A percentile compares a stretch with the other conserved stretches of the same genome.
Evolutionary conservation across 2,888 invertebrate genomes (phyloP).

Genomic region (Lasioglossum villosulum): DNA sequence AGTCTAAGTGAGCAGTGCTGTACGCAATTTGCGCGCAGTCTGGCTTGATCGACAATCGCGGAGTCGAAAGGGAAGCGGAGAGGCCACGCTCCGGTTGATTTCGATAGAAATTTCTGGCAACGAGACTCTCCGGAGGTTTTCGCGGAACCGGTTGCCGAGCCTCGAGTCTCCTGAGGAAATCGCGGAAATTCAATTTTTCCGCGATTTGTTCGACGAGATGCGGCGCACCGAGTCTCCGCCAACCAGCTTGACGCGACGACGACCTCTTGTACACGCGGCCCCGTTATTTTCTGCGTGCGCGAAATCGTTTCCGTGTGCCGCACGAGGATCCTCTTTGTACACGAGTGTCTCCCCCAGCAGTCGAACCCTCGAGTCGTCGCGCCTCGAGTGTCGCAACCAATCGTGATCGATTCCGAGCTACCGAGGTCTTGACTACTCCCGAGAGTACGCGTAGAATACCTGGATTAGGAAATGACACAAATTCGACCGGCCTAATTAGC

Average conservation of each 20-base stretch:
- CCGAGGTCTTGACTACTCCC: neutral
- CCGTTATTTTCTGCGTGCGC: constrained; percentile 29
- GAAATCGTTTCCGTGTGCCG: constrained; percentile 13
- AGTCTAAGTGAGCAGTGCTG: neutral
- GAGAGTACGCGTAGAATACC: neutral
- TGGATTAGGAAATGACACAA: neutral
- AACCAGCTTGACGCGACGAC: constrained; percentile 12
- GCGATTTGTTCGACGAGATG: constrained; percentile 37
- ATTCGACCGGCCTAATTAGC: constrained; percentile 26
- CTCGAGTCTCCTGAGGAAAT: constrained; percentile 4
- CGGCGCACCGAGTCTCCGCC: constrained; percentile 22
- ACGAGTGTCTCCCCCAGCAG: constrained; percentile 22
- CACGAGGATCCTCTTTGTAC: constrained; percentile 8
- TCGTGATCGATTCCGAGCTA: constrained; percentile 15
- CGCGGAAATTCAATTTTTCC: constrained; percentile 37
- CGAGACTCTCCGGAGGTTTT: neutral
- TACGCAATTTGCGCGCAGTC: neutral
- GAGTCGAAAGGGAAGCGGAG: neutral
- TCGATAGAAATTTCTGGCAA: constrained; percentile 22
- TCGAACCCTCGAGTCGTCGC: neutral
- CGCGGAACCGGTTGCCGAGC: neutral
- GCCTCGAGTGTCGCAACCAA: constrained; percentile 16
- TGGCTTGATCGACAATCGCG: neutral
- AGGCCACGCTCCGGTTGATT: neutral
- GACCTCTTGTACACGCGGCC: neutral